Conservation (phyloP, 2,888 invertebrate genomes). For the Nemotelus pantherinus region DNA sequence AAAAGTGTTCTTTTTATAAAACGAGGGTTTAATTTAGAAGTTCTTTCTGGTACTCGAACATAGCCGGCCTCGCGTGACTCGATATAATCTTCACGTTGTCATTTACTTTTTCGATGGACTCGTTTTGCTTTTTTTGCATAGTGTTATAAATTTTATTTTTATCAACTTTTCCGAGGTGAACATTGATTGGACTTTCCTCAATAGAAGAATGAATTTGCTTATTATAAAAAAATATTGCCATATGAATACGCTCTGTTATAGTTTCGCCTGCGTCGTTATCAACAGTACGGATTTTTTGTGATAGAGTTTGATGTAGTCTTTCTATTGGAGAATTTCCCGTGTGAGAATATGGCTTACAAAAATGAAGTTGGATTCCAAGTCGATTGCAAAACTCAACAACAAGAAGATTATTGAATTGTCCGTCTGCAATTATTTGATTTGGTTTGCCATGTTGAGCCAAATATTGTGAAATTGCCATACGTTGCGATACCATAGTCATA, state of each 20-base stretch:
- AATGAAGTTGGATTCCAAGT: not conserved
- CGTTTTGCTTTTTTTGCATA: no score
- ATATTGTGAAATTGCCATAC: not conserved
- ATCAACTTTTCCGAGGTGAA: no score
- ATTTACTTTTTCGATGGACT: no score
- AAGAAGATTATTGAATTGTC: no score
- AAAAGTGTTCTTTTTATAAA: no score
- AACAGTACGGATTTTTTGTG: not conserved
- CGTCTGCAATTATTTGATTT: no score
- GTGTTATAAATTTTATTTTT: no score
- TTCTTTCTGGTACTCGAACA: no score
- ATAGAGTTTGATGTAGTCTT: not conserved
- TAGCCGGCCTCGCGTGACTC: no score
- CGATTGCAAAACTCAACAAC: not conserved
- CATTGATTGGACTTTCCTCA: no score
- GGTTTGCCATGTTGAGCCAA: not conserved
- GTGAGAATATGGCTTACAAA: conserved; percentile 1
- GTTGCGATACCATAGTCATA: not conserved
- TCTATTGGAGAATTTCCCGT: not conserved
- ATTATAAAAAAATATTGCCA: not conserved
- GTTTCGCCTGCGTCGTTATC: not conserved
- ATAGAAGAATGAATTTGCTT: not conserved
- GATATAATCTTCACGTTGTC: no score
- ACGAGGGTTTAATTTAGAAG: no score
- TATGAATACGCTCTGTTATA: not conserved